Evolutionary conservation across 2,113 vertebrate species (phyloP).

Genomic region (Arenaria interpres): DNA sequence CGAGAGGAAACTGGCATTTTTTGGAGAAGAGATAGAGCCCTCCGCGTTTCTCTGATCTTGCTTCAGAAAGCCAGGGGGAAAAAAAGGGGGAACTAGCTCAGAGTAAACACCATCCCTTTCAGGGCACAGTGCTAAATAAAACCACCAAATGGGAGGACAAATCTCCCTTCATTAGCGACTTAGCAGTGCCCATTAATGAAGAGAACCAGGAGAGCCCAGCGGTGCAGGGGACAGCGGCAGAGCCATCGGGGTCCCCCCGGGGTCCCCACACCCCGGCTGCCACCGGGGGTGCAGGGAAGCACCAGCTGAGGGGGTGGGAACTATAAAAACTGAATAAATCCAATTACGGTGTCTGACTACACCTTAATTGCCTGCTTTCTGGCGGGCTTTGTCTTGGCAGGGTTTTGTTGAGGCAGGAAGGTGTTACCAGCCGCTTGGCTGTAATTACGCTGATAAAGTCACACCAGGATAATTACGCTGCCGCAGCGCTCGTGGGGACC

Average conservation of each 20-base stretch:
- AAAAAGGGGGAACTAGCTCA: neutral
- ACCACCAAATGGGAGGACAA: neutral
- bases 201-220: neutral
- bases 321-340: neutral
- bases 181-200: neutral
- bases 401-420: neutral
- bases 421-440: neutral
- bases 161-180: accelerated
- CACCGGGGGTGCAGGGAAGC: neutral
- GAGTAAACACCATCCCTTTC: neutral
- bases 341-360: neutral
- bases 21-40: neutral
- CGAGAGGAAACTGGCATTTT: neutral
- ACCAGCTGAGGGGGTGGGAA: neutral
- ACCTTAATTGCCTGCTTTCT: neutral
- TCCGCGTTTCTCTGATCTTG: neutral
- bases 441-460: neutral
- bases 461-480: neutral
- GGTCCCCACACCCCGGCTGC: neutral
- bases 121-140: neutral
- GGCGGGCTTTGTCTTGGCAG: neutral
- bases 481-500: accelerated
- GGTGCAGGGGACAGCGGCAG: neutral
- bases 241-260: neutral
- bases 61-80: neutral